Base-by-base conservation (phyloP, 1,140 invertebrate genomes). In the Tetramorium simillimum region DNA sequence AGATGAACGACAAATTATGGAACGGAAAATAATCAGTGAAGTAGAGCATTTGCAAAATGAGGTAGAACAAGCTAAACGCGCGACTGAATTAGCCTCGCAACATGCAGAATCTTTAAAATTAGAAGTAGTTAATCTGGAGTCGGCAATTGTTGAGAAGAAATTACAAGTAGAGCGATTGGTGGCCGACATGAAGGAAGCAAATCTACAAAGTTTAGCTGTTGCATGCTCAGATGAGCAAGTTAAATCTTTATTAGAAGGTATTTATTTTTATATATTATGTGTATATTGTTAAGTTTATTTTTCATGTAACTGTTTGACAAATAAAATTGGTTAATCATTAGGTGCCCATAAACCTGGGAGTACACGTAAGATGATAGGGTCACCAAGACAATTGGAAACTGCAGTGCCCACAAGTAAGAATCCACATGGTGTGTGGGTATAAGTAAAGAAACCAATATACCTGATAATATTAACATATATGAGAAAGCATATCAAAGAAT, bases 371-470 rank as follows among this genome's bases (percentile, higher is more conserved):
- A 99, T 99, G 95, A 98, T 98, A 90, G 98, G 98, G 21, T 98
- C 98, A 46, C 98, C 98, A 53, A 96, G 98, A 87, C 98, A 99
- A 94, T 95, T 99, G 56, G 98, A 99, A 95, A 99, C 98, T 94
- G 98, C 98, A 51, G 98, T 99, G 65, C 98, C 98, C 60, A 99
- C 98, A 21, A 99, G 98, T 94, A 99, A 99, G 95, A 99, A 99
- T 95, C 98, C 98, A 56, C 98, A 99, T 93, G 98, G 98, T 37
- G 98, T 99, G 73, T 99, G 98, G 98, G 98, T 99, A 58, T 99
- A 96, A 96, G 86, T 73, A 70, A 21, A 72, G 3, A 85, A 77
- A 60, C 53, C 58, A 86, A 88, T 51, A 62, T 73, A 70, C 46
- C 86, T 62, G 63, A 85, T 40, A 62, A 69, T 51, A 49, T 5